phyloP scores from a whole-genome alignment of 1,140 invertebrate species.

The Listronotus bonariensis region DNA sequence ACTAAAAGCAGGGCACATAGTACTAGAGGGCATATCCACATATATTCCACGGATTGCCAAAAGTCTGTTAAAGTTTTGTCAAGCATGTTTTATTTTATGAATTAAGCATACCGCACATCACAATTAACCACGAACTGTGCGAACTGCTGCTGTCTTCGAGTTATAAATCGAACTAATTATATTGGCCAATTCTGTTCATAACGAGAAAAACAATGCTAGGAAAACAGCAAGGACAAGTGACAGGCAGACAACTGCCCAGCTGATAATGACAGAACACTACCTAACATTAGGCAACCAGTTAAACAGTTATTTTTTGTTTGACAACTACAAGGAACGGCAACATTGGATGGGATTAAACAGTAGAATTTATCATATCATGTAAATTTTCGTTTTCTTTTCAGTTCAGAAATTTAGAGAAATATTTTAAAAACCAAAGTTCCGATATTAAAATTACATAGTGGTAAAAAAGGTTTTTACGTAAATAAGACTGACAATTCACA shows the following conservation, averaged over 20 bases:
- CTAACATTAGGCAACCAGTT: conserved; percentile 1
- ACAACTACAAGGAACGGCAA: too few species aligned
- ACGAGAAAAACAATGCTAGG: conserved; percentile 17
- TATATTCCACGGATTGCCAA: conserved; percentile 20
- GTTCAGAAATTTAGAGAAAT: too few species aligned
- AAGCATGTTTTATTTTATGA: conserved; percentile 24
- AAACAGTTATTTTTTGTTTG: not conserved
- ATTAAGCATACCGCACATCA: conserved; percentile 12
- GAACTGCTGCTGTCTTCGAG: not conserved
- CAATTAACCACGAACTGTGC: conserved; percentile 5
- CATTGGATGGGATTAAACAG: too few species aligned
- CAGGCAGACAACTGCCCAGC: not conserved
- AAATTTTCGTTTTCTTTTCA: too few species aligned
- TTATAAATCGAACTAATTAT: conserved; percentile 4
- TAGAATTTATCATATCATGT: too few species aligned
- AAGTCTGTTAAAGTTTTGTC: conserved; percentile 25
- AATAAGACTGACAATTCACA: too few species aligned
- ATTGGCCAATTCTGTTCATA: conserved; percentile 9
- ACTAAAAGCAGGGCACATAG: conserved; percentile 12
- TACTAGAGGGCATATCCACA: conserved; percentile 16
- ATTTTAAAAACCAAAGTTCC: too few species aligned
- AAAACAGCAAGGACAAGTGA: conserved; percentile 24
- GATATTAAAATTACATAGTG: too few species aligned
- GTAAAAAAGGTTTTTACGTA: too few species aligned
- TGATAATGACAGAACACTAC: not conserved